Evolutionary conservation across 2,797 vertebrate genomes (phyloP).

Genomic region (Acanthopagrus latus): DNA sequence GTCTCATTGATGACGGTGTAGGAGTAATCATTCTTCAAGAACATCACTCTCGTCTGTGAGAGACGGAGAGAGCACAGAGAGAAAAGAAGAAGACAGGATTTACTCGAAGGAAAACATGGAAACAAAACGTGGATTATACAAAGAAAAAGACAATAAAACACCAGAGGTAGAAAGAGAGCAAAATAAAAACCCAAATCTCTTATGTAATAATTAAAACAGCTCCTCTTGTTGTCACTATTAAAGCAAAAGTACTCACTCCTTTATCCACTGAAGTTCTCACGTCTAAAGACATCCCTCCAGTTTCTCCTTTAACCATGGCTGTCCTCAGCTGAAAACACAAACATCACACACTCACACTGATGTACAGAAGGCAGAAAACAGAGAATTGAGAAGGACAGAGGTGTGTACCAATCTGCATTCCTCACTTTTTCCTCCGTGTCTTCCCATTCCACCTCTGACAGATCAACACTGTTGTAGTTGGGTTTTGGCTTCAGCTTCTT

Average conservation of each 20-base stretch:
- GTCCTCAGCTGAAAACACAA: slow-evolving; percentile 89
- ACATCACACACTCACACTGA: background rate
- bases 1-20: slow-evolving; percentile 94
- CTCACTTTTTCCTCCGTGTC: slow-evolving; percentile 92
- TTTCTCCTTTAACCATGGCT: slow-evolving; percentile 97
- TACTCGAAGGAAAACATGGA: background rate
- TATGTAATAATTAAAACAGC: slow-evolving; percentile 3
- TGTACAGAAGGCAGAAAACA: background rate
- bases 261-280: slow-evolving; percentile 93
- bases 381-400: background rate
- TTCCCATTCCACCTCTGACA: slow-evolving; percentile 97
- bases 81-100: background rate
- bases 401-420: slow-evolving; percentile 27
- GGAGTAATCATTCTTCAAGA: slow-evolving; percentile 96
- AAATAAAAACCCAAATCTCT: background rate
- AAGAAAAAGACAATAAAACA: background rate
- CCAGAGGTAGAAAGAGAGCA: background rate
- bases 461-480: slow-evolving; percentile 97
- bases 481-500: slow-evolving; percentile 95
- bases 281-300: slow-evolving; percentile 90
- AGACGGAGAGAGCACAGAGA: slow-evolving; percentile 17
- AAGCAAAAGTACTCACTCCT: slow-evolving; percentile 88
- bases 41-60: slow-evolving; percentile 91
- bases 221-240: background rate
- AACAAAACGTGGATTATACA: background rate